Base-by-base conservation (phyloP, 1,140 invertebrate species). In the Neodiprion lecontei region DNA sequence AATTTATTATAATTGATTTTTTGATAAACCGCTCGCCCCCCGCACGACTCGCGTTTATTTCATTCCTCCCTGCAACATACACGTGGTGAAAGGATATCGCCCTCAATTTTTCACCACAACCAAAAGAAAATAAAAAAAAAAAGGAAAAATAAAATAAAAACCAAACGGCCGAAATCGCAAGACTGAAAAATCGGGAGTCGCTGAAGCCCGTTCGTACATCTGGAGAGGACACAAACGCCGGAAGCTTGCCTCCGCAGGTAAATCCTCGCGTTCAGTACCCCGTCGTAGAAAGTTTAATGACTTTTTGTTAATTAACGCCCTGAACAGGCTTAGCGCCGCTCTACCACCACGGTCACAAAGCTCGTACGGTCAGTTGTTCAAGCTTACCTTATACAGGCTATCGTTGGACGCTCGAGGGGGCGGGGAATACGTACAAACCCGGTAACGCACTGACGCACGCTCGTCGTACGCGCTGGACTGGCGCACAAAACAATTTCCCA, bases 401-500 rank as follows among this genome's bases (percentile, higher is more conserved):
- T n/a, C 23, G 72, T 40, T 53, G 40, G 72, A 23, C 10, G 65
- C 49, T 53, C 14, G 48, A 40, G 23, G 49, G 53, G 23, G 48
- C 21, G 50, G 73, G 73, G 48, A 53, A 48, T 53, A 67, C 73
- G 73, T 53, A 69, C 21, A 70, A 47, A 66, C 28, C 9, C 17
- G 28, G 72, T 73, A 47, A 49, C 66, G 72, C 28, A 73, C 77
- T 67, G 68, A 67, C 75, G 79, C 80, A 79, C 80, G 80, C 82
- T 75, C 82, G 77, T 83, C 74, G 73, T 79, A 80, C 77, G 82
- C 77, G 79, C 71, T 74, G 79, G 72, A 81, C 78, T 77, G 78
- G 80, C 79, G 80, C 80, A 81, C 83, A 83, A 89, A 89, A 89
- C 88, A 89, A 89, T 89, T 89, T 89, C 80, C 87, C 87, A 89